phyloP scores from a whole-genome alignment of 2,797 vertebrate genomes.

The Holocentrus rufus region DNA sequence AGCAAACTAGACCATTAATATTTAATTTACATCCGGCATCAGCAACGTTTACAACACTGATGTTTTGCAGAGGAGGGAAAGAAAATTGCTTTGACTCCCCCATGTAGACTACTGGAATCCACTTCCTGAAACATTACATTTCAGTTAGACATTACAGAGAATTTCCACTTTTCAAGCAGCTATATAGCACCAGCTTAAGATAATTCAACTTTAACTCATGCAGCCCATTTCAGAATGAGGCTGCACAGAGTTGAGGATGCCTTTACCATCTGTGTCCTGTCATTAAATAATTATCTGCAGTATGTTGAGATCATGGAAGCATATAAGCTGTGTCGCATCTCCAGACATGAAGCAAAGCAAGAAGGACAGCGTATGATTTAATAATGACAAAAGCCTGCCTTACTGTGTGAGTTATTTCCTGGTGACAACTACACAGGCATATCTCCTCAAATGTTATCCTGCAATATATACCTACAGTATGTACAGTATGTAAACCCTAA shows the following conservation, averaged over 20 bases:
- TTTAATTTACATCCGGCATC: slow-evolving; percentile 42
- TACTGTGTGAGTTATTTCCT: slow-evolving; percentile 10
- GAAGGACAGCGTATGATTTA: slow-evolving; percentile 16
- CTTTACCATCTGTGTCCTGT: slow-evolving; percentile 45
- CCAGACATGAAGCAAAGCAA: slow-evolving; percentile 16
- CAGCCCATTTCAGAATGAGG: not conserved
- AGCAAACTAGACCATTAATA: slow-evolving; percentile 43
- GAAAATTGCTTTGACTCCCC: slow-evolving; percentile 25
- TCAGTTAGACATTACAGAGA: slow-evolving; percentile 6
- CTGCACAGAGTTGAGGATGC: slow-evolving; percentile 9
- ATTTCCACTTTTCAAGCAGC: slow-evolving; percentile 6
- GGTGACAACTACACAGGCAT: not conserved
- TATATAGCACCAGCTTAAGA: slow-evolving; percentile 4
- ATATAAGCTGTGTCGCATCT: slow-evolving; percentile 12
- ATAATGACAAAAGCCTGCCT: slow-evolving; percentile 41
- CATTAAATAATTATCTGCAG: slow-evolving; percentile 48
- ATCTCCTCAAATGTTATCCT: not conserved
- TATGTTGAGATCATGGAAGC: slow-evolving; percentile 41
- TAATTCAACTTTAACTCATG: slow-evolving; percentile 1
- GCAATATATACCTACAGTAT: not conserved
- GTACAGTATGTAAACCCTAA: not conserved
- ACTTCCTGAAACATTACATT: slow-evolving; percentile 11
- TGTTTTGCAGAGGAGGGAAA: slow-evolving; percentile 31
- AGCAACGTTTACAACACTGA: slow-evolving; percentile 37
- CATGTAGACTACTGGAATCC: slow-evolving; percentile 1